Percentiles rank a stretch among this genome's conserved stretches.
phyloP scores from a whole-genome alignment of 2,113 vertebrate genomes.

The Bostrychus sinensis region DNA sequence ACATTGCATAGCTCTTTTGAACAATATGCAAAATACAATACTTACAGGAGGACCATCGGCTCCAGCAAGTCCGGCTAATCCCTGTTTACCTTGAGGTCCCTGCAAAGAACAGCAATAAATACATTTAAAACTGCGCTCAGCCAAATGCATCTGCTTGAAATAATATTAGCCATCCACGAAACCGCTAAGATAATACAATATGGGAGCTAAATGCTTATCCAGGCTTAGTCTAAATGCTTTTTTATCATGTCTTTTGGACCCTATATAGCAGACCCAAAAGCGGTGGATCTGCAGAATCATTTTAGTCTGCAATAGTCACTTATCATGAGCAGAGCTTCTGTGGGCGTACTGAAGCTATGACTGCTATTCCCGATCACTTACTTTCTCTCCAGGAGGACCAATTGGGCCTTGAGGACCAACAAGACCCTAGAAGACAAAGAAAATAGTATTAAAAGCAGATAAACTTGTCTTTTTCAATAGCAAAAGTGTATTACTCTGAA shows the following conservation, averaged over 20 bases:
- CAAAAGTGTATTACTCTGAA: not conserved
- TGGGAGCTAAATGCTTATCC: slow-evolving; percentile 34
- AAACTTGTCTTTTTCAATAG: not conserved
- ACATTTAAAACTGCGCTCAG: slow-evolving; percentile 2
- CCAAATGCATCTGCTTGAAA: slow-evolving; percentile 21
- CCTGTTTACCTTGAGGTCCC: slow-evolving; percentile 93
- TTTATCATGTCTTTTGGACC: slow-evolving; percentile 20
- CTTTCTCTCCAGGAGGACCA: slow-evolving; percentile 97
- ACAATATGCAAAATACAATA: slow-evolving; percentile 25
- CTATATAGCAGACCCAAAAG: slow-evolving; percentile 51
- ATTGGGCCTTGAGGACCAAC: slow-evolving; percentile 97
- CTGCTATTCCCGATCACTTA: slow-evolving; percentile 73
- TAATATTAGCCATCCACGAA: slow-evolving; percentile 32
- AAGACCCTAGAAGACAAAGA: slow-evolving; percentile 86
- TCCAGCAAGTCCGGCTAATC: slow-evolving; percentile 89
- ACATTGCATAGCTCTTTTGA: slow-evolving; percentile 2
- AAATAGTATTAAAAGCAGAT: slow-evolving; percentile 13
- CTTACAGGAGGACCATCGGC: slow-evolving; percentile 96
- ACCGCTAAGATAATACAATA: slow-evolving; percentile 26
- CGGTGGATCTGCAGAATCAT: slow-evolving; percentile 68
- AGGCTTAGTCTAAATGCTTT: slow-evolving; percentile 12
- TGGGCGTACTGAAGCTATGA: slow-evolving; percentile 15
- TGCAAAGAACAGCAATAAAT: slow-evolving; percentile 66
- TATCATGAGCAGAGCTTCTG: slow-evolving; percentile 42
- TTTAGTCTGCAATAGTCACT: slow-evolving; percentile 63